Evolutionary conservation across 2,888 invertebrate genomes (phyloP).

Genomic region (Aplocera efformata): DNA sequence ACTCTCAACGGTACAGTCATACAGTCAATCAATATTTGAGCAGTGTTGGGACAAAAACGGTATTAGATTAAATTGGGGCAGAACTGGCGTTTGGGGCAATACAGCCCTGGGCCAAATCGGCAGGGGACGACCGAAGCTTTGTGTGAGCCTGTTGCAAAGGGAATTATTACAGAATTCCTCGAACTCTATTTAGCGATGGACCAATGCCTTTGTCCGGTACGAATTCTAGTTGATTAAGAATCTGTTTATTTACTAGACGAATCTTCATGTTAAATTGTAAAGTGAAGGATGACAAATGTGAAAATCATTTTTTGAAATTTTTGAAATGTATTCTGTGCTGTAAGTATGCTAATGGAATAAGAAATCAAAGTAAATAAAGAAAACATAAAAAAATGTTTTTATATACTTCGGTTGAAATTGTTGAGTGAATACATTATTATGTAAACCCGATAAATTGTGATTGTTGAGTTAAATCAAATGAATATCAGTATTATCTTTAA

Average conservation of each 20-base stretch:
- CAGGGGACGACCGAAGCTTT: conserved; percentile 5
- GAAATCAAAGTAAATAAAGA: no score
- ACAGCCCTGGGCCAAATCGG: conserved; percentile 16
- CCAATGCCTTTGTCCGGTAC: conserved; percentile 8
- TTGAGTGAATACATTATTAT: no score
- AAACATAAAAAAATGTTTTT: no score
- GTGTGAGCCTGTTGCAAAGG: conserved; percentile 9
- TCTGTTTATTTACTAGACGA: conserved; percentile 7
- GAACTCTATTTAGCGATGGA: conserved; percentile 8
- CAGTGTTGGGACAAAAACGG: conserved; percentile 20
- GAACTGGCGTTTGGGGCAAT: conserved; percentile 12
- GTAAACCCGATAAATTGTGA: no score
- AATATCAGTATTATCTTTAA: no score
- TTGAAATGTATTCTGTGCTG: no score
- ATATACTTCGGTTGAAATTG: no score
- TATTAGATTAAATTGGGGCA: conserved; percentile 17
- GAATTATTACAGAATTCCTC: conserved; percentile 14
- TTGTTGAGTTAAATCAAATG: no score
- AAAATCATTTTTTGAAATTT: no score
- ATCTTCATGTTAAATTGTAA: neutral
- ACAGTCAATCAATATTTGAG: conserved; percentile 24
- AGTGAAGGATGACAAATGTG: no score
- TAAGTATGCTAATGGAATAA: no score
- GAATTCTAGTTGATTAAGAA: conserved; percentile 12
- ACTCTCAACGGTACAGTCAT: conserved; percentile 5